Percentiles rank a stretch among this genome's conserved stretches.
phyloP scores from a whole-genome alignment of 2,888 invertebrate genomes.

The Dynastes grantii region DNA sequence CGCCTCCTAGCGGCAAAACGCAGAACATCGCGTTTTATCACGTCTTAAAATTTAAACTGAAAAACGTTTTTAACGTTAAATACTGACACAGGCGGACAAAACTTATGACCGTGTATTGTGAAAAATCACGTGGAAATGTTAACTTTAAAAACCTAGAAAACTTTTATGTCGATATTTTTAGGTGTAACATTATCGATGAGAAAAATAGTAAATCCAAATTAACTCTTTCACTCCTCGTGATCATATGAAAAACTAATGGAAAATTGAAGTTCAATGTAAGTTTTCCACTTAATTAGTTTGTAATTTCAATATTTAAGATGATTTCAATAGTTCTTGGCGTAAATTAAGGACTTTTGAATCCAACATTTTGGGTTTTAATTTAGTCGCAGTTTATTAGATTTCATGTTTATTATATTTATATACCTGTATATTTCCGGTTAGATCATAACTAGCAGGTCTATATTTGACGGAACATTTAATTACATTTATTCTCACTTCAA shows the following conservation, averaged over 20 bases:
- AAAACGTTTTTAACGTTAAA: not conserved
- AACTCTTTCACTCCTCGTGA: not conserved
- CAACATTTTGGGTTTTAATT: too few relatives aligned
- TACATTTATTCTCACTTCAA: too few relatives aligned
- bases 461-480: too few relatives aligned
- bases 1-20: conserved; percentile 59
- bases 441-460: too few relatives aligned
- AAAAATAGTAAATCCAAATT: not conserved
- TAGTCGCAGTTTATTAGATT: too few relatives aligned
- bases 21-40: conserved; percentile 53
- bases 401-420: too few relatives aligned
- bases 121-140: conserved; percentile 30
- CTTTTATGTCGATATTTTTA: conserved; percentile 8
- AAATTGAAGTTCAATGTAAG: conserved; percentile 24
- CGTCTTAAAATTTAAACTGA: conserved; percentile 40
- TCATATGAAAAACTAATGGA: not conserved
- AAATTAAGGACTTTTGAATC: too few relatives aligned
- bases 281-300: not conserved
- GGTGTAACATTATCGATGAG: conserved; percentile 6
- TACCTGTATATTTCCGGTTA: too few relatives aligned
- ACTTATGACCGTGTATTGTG: conserved; percentile 1
- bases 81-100: not conserved
- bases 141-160: not conserved
- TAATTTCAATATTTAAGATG: not conserved
- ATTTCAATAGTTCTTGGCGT: too few relatives aligned